A percentile compares a stretch with the other conserved stretches of the same genome.
These are phyloP conservation scores for Netelia melanura DNA, from an alignment of 2,888 invertebrate genomes.

Conservation along the genomic window DNA sequence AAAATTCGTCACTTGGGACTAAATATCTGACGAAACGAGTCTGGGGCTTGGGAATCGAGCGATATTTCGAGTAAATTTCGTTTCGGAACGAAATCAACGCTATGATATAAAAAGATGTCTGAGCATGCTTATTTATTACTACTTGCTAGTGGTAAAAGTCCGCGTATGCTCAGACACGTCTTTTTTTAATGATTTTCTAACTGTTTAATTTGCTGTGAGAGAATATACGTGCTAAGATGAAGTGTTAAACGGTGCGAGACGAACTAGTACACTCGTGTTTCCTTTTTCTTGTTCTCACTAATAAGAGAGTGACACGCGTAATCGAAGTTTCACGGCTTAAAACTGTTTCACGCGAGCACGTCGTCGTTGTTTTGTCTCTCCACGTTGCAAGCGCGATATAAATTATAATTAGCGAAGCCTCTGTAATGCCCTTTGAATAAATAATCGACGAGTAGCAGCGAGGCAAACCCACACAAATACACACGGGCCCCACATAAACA, in stretches of 20 bases:
- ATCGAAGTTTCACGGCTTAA: neutral
- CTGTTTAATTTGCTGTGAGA: neutral
- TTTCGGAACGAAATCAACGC: no score
- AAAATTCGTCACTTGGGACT: no score
- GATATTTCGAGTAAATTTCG: no score
- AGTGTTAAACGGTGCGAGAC: neutral
- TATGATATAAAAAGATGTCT: constrained; percentile 8
- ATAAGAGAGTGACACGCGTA: neutral
- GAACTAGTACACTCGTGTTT: neutral
- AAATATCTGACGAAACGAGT: no score
- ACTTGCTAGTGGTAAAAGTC: neutral
- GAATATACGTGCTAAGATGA: neutral
- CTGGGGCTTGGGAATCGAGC: no score
- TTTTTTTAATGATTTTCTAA: neutral
- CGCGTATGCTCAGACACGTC: neutral
- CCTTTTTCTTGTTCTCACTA: neutral
- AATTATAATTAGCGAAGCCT: constrained; percentile 83
- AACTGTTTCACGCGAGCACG: constrained; percentile 65
- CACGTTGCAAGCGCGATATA: constrained; percentile 75
- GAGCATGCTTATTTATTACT: neutral
- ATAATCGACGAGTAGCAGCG: constrained; percentile 79
- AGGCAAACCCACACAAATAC: constrained; percentile 64
- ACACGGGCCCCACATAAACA: constrained; percentile 30
- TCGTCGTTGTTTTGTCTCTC: constrained; percentile 75
- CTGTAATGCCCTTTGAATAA: constrained; percentile 83